phyloP scores from a whole-genome alignment of 2,888 invertebrate genomes.

The Aporophyla nigra region DNA sequence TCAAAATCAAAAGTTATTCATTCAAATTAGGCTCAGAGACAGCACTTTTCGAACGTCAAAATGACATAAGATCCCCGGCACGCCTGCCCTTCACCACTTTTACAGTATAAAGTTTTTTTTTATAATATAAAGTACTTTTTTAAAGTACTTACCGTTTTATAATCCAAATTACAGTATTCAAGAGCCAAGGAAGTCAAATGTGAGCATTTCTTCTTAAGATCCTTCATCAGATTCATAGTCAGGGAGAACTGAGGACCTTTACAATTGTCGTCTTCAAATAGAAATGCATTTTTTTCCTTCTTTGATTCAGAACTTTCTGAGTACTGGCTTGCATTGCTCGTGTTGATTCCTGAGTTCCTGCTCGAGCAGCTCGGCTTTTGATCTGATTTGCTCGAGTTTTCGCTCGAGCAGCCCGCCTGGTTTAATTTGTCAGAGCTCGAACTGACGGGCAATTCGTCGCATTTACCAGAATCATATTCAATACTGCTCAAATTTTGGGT shows the following conservation, averaged over 20 bases:
- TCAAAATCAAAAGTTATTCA: no score
- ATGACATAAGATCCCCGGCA: no score
- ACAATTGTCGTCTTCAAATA: slow-evolving; percentile 53
- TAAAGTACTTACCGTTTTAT: slow-evolving; percentile 80
- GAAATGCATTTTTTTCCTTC: neutral
- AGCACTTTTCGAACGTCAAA: no score
- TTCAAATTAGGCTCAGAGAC: no score
- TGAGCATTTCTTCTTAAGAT: slow-evolving; percentile 79
- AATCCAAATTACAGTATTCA: slow-evolving; percentile 89
- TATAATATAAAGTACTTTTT: neutral
- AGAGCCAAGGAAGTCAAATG: slow-evolving; percentile 84
- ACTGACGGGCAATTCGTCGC: neutral
- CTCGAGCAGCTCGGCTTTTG: neutral
- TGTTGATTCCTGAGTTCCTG: neutral
- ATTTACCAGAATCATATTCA: neutral
- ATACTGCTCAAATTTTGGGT: neutral
- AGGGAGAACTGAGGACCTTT: slow-evolving; percentile 79
- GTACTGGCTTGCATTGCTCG: neutral
- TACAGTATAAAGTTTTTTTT: no score
- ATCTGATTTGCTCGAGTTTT: neutral
- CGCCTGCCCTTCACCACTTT: no score
- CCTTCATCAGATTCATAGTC: slow-evolving; percentile 73
- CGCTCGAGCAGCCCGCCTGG: neutral
- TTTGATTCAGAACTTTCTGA: neutral
- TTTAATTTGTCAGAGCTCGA: neutral